Evolutionary conservation across 2,888 invertebrate genomes (phyloP).

Genomic region (Andrena haemorrhoa): DNA sequence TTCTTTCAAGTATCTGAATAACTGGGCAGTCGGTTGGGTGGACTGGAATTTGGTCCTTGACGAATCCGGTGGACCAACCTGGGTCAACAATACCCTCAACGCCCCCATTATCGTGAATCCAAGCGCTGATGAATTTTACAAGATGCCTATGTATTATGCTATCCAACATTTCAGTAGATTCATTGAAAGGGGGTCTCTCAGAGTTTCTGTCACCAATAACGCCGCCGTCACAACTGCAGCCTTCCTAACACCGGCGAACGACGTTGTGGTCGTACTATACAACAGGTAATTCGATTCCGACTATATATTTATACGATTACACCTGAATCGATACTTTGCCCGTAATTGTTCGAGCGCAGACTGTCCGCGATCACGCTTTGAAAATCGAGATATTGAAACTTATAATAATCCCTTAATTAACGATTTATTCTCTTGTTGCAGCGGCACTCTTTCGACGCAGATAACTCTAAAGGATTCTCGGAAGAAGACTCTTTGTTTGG

Average conservation of each 20-base stretch:
- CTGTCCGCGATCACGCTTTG: no score
- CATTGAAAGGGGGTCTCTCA: slow-evolving; percentile 5
- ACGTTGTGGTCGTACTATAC: slow-evolving; percentile 86
- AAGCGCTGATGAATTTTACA: slow-evolving; percentile 90
- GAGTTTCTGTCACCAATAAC: slow-evolving; percentile 72
- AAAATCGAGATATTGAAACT: no score
- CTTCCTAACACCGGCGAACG: slow-evolving; percentile 86
- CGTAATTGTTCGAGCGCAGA: no score
- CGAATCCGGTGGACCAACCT: slow-evolving; percentile 92
- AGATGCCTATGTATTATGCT: slow-evolving; percentile 95
- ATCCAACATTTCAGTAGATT: slow-evolving; percentile 92
- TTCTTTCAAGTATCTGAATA: slow-evolving; percentile 39
- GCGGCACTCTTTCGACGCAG: background rate
- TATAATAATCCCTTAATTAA: no score
- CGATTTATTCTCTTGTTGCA: slow-evolving; percentile 1
- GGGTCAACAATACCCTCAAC: slow-evolving; percentile 92
- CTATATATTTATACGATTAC: background rate
- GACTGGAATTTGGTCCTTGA: slow-evolving; percentile 96
- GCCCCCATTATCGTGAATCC: slow-evolving; percentile 90
- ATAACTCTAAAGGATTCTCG: slow-evolving; percentile 12
- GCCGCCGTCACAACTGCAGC: slow-evolving; percentile 84
- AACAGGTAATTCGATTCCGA: slow-evolving; percentile 85
- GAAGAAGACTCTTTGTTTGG: background rate
- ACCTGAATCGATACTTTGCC: no score
- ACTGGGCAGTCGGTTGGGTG: slow-evolving; percentile 89